A percentile compares a stretch with the other conserved stretches of the same genome.
phyloP scores from a whole-genome alignment of 2,797 vertebrate genomes.

The Siniperca obscura region DNA sequence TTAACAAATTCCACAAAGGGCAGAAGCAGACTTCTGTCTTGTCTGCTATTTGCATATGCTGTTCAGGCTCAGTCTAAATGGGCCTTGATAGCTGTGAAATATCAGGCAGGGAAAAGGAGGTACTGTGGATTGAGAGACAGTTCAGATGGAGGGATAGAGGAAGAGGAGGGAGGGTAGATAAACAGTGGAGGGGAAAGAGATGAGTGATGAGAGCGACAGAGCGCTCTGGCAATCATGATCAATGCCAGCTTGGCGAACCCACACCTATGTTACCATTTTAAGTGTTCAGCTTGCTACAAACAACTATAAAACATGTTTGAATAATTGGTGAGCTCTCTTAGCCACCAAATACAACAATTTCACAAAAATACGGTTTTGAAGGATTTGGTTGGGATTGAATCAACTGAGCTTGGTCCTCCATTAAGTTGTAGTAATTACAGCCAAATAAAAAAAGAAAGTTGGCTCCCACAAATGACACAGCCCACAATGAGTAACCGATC shows the following conservation, averaged over 20 bases:
- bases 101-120: slow-evolving; percentile 10
- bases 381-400: not conserved
- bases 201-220: slow-evolving; percentile 26
- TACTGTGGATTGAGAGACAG: slow-evolving; percentile 29
- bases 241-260: not conserved
- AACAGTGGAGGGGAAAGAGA: slow-evolving; percentile 4
- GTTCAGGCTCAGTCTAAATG: slow-evolving; percentile 17
- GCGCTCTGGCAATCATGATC: slow-evolving; percentile 19
- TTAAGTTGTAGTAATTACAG: slow-evolving; percentile 4
- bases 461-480: not conserved
- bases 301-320: not conserved
- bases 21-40: too few species aligned
- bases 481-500: not conserved
- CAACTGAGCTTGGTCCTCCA: not conserved
- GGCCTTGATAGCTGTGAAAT: slow-evolving; percentile 35
- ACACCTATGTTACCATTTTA: not conserved
- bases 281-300: not conserved
- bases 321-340: not conserved
- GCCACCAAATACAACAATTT: not conserved
- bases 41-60: slow-evolving; percentile 4
- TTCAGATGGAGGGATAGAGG: slow-evolving; percentile 11
- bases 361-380: not conserved
- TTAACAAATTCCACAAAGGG: not conserved
- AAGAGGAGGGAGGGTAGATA: slow-evolving; percentile 17
- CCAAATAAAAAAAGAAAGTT: not conserved